Evolutionary conservation across 1,140 invertebrate genomes (phyloP), one percentile per base, ranked within the genome.

Genomic region (Bombus polaris): DNA sequence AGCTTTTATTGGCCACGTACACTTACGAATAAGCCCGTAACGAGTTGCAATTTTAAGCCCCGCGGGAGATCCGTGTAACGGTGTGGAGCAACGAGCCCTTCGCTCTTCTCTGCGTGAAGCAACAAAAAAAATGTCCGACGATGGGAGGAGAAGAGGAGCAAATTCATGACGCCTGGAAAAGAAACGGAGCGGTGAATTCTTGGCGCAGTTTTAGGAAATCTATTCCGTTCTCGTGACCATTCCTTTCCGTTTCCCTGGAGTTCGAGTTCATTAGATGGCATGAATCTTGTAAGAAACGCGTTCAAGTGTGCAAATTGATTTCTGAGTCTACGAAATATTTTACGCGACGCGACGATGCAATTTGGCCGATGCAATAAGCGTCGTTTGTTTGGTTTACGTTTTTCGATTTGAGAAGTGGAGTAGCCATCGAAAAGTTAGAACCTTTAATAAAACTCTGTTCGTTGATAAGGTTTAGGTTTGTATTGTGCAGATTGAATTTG

Each of bases 1-100:
- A 76, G 84, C 72, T 82, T 86, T 86, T 86, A 86, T 86, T 86
- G 84, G 84, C 65, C 84, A 82, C 80, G 84, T 86, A 86, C 71
- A 70, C 65, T 76, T 72, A 70, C 84, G 80, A 86, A 86, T 76
- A 82, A 76, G 12, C 68, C 13, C 13, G 83, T 85, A 73, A 85
- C 57, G 53, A 81, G 78, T 81, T 73, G 78, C 44, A 81, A 81
- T 37, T 85, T 81, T 42, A 66, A 39, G 59, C 57, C 10, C 68
- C 35, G 35, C n/a, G 22, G 73, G 44, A 47, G 18, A 42, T 37
- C 28, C 59, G 28, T 4, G 73, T 42, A 18, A 53, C 42, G 35
- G 44, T 9, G 57, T 44, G 70, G 57, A 57, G 53, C 68, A 59
- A n/a, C 42, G 39, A 74, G 28, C 15, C 35, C 0, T 25, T n/a